Evolutionary conservation across 2,888 invertebrate genomes (phyloP).

Genomic region (Parnassius smintheus): DNA sequence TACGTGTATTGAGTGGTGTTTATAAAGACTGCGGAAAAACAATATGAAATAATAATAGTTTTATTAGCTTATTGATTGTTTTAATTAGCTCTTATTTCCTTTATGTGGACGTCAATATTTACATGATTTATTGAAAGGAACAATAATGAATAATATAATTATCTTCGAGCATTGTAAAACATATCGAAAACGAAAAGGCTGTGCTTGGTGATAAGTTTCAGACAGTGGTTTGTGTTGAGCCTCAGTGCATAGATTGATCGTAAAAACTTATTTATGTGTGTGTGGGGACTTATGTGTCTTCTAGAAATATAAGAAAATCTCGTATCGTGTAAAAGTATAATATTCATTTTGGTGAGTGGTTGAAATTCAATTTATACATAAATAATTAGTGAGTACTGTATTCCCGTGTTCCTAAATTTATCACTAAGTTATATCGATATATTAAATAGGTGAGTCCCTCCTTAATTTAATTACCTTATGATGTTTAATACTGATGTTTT

Average conservation of each 20-base stretch:
- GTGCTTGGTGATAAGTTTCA: background rate
- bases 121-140: constrained; percentile 14
- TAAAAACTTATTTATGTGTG: background rate
- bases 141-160: constrained; percentile 7
- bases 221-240: background rate
- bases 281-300: constrained; percentile 1
- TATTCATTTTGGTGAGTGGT: too few species aligned
- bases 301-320: background rate
- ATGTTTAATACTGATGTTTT: too few species aligned
- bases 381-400: too few species aligned
- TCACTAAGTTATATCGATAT: too few species aligned
- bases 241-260: background rate
- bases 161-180: background rate
- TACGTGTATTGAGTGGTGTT: background rate
- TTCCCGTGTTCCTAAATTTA: too few species aligned
- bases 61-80: constrained; percentile 7
- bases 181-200: background rate
- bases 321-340: too few species aligned
- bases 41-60: constrained; percentile 16
- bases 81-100: constrained; percentile 13
- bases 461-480: too few species aligned
- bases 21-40: constrained; percentile 11
- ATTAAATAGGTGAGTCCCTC: too few species aligned
- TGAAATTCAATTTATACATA: too few species aligned
- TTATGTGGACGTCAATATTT: constrained; percentile 16